Percentiles rank a stretch among this genome's conserved stretches.
phyloP scores from a whole-genome alignment of 2,888 invertebrate genomes.

The Pardosa pseudoannulata region DNA sequence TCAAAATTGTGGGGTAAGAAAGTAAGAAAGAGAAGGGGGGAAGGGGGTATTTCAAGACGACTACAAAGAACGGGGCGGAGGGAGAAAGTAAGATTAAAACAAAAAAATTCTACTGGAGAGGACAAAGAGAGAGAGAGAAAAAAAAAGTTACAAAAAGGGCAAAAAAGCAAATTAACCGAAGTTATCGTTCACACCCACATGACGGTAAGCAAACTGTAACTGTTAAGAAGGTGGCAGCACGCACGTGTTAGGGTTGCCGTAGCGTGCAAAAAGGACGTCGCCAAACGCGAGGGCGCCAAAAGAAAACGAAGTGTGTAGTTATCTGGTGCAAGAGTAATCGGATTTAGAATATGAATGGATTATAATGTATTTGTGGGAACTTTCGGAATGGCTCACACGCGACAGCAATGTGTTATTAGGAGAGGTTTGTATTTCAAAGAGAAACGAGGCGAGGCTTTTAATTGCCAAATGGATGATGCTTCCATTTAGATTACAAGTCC shows the following conservation, averaged over 20 bases:
- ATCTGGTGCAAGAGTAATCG: no score
- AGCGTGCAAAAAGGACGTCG: neutral
- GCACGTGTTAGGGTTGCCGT: constrained; percentile 40
- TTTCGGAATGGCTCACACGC: no score
- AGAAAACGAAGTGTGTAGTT: no score
- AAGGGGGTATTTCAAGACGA: no score
- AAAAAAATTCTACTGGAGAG: no score
- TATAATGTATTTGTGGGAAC: no score
- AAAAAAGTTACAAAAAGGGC: neutral
- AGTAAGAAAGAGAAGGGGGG: no score
- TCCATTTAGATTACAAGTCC: neutral
- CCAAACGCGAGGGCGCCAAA: neutral
- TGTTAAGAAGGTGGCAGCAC: constrained; percentile 27
- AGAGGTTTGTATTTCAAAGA: neutral
- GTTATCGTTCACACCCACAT: constrained; percentile 35
- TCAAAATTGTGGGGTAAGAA: no score
- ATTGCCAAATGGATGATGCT: neutral
- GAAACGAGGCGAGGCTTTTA: neutral
- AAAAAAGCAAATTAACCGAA: neutral
- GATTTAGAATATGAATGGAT: no score
- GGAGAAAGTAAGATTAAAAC: no score
- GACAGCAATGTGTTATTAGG: neutral
- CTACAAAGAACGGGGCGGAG: neutral
- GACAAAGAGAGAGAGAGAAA: neutral
- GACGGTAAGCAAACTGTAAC: constrained; percentile 40